Conservation (phyloP, 2,888 invertebrate species). For the Himalopsyche kuldschensis region DNA sequence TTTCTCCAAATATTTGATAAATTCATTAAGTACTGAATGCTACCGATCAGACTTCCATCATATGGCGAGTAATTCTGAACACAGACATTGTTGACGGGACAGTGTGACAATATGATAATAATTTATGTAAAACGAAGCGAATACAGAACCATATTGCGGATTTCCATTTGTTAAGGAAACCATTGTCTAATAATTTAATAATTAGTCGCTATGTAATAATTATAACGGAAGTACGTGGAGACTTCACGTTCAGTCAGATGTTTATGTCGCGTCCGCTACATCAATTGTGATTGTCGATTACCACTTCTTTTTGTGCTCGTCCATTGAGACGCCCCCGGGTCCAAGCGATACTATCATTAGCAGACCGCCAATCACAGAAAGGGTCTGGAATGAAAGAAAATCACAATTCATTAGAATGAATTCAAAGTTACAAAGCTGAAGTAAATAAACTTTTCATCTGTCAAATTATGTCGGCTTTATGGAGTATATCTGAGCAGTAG, state of each 20-base stretch:
- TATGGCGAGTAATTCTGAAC: background rate
- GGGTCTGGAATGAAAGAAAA: conserved; percentile 72
- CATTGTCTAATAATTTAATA: background rate
- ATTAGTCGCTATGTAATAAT: background rate
- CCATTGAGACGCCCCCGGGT: conserved; percentile 98
- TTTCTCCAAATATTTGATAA: background rate
- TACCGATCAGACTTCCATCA: background rate
- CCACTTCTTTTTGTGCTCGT: conserved; percentile 99
- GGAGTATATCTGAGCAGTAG: no score
- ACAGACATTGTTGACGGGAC: background rate
- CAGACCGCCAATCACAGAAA: conserved; percentile 97
- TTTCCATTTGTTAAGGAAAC: background rate
- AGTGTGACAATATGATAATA: background rate
- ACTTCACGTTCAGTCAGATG: background rate
- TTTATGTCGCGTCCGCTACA: background rate
- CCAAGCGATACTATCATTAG: conserved; percentile 98
- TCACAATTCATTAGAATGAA: background rate
- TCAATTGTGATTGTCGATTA: conserved; percentile 50
- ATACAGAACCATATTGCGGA: background rate
- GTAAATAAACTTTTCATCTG: no score
- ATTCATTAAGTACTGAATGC: background rate
- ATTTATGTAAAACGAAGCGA: background rate
- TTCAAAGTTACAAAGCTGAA: background rate
- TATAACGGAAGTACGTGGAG: background rate
- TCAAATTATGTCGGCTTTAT: no score